These are phyloP conservation scores for Lithophane semibrunnea DNA, from an alignment of 2,888 invertebrate species.

Conservation along the genomic window DNA sequence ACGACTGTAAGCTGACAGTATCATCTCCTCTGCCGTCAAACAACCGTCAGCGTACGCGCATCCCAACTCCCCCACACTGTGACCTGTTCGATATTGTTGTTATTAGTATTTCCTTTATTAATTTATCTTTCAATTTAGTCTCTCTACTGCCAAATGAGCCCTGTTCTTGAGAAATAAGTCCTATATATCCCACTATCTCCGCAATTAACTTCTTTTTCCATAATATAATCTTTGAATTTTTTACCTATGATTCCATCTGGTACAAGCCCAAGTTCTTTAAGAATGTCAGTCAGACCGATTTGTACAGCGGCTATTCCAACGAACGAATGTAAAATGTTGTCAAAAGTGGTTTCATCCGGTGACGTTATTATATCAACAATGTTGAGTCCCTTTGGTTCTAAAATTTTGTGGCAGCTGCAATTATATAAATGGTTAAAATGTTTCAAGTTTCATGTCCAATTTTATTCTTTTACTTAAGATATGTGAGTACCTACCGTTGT, in stretches of 20 bases:
- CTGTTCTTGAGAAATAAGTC: background rate
- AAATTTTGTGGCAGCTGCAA: constrained; percentile 87
- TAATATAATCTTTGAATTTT: background rate
- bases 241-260: constrained; percentile 94
- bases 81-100: constrained; percentile 88
- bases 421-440: background rate
- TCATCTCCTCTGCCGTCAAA: constrained; percentile 95
- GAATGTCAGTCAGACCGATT: constrained; percentile 89
- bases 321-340: constrained; percentile 90
- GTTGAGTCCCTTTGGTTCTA: constrained; percentile 91
- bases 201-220: background rate
- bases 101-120: background rate
- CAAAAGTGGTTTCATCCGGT: constrained; percentile 87
- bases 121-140: background rate
- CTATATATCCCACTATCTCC: background rate
- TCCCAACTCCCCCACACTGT: constrained; percentile 98
- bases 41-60: constrained; percentile 98
- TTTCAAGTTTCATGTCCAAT: background rate
- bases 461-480: background rate
- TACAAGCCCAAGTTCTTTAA: constrained; percentile 90
- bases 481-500: constrained; percentile 79
- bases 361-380: constrained; percentile 92
- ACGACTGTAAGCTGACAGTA: constrained; percentile 95
- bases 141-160: background rate
- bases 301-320: constrained; percentile 87